These are phyloP conservation scores for Ailurus styani DNA, from an alignment of 2,113 vertebrate genomes.

Conservation along the genomic window DNA sequence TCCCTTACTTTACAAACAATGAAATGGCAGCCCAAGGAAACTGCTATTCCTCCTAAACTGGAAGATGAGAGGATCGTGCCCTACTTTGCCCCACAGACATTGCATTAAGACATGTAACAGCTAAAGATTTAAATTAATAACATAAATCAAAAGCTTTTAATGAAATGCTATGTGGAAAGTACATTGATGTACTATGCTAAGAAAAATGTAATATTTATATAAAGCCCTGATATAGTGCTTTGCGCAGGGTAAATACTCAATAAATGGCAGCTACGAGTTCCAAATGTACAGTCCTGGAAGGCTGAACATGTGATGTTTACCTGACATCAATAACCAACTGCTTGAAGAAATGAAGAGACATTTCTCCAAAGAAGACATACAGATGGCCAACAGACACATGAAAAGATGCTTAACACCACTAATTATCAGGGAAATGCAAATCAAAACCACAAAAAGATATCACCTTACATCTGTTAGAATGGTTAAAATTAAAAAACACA, in stretches of 20 bases:
- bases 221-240: background rate
- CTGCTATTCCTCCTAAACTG: background rate
- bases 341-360: background rate
- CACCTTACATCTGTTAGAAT: background rate
- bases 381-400: background rate
- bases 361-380: background rate
- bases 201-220: conserved; percentile 21
- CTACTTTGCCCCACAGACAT: background rate
- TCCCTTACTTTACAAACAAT: background rate
- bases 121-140: conserved; percentile 19
- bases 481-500: background rate
- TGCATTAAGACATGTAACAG: background rate
- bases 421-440: background rate
- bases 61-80: background rate
- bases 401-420: background rate
- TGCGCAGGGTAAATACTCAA: background rate
- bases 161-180: background rate
- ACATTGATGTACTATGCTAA: background rate
- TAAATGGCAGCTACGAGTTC: background rate
- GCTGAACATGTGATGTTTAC: background rate
- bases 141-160: conserved; percentile 10
- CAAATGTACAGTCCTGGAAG: background rate
- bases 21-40: background rate
- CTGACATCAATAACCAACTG: background rate
- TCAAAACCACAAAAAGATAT: background rate